phyloP scores from a whole-genome alignment of 2,888 invertebrate genomes.

The Gandaritis pyraliata region DNA sequence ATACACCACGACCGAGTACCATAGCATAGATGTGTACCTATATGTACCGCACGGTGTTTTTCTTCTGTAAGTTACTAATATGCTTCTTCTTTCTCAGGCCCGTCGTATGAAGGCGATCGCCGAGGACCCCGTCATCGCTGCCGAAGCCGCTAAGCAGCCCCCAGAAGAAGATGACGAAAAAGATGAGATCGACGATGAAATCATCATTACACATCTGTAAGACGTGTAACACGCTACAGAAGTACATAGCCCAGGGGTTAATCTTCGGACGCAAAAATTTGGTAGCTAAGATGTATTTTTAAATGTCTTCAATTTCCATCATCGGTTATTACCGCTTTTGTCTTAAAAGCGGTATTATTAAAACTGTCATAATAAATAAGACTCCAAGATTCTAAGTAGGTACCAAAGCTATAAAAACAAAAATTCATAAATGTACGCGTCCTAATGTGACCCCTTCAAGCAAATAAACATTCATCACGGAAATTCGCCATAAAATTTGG shows the following conservation, averaged over 20 bases:
- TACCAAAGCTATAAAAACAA: no score
- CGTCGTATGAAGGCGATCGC: conserved; percentile 90
- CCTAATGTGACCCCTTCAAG: conserved; percentile 3
- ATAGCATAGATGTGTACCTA: not conserved
- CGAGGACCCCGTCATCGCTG: conserved; percentile 85
- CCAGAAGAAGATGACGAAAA: conserved; percentile 94
- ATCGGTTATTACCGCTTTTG: no score
- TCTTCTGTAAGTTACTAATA: not conserved
- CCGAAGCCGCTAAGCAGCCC: conserved; percentile 87
- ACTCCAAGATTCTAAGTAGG: no score
- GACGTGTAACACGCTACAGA: conserved; percentile 34
- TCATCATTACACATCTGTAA: conserved; percentile 93
- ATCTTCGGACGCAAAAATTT: conserved; percentile 9
- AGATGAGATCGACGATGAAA: conserved; percentile 94
- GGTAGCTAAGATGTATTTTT: not conserved
- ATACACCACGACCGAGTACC: not conserved
- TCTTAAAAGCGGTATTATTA: no score
- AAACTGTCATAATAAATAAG: no score
- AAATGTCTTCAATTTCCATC: no score
- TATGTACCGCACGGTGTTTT: no score
- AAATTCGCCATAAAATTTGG: conserved; percentile 44
- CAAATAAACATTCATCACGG: conserved; percentile 21
- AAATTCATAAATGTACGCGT: conserved; percentile 1
- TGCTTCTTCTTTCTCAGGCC: conserved; percentile 64
- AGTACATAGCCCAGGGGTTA: conserved; percentile 31